Percentiles rank a stretch among this genome's conserved stretches.
Conservation (phyloP, 2,797 vertebrate genomes). For the Cossypha heuglini region DNA sequence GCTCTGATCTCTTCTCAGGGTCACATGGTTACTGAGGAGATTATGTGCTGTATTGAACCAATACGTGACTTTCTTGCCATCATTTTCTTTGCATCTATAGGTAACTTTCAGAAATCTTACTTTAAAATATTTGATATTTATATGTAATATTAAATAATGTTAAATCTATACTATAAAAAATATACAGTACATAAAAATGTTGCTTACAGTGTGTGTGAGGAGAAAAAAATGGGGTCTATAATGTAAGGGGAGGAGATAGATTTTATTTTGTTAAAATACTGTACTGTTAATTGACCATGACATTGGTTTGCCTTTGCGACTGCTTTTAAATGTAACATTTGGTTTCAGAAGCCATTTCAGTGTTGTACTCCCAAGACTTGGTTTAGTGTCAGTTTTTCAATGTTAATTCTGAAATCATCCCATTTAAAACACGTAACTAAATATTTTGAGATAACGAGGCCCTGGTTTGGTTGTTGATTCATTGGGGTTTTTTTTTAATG, state of each 20-base stretch:
- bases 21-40: conserved; percentile 89
- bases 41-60: conserved; percentile 89
- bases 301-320: not conserved
- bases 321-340: not conserved
- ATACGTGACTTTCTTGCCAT: conserved; percentile 96
- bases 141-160: not conserved
- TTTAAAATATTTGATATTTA: not conserved
- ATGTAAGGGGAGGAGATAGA: not conserved
- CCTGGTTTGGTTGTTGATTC: not conserved
- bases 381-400: not conserved
- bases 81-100: conserved; percentile 97
- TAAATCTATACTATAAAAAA: not conserved
- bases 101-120: conserved; percentile 71
- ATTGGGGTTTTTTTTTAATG: fast-evolving
- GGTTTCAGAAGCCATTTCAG: not conserved
- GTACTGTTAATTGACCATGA: not conserved
- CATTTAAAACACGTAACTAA: not conserved
- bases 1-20: conserved; percentile 94
- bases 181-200: not conserved
- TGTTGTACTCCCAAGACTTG: not conserved
- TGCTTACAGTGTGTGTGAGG: not conserved
- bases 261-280: not conserved
- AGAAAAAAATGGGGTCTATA: not conserved
- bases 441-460: not conserved
- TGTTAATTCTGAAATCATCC: not conserved